Evolutionary conservation across 2,888 invertebrate genomes (phyloP), one percentile per base, ranked within the genome.

Genomic region (Crocallis elinguaria): DNA sequence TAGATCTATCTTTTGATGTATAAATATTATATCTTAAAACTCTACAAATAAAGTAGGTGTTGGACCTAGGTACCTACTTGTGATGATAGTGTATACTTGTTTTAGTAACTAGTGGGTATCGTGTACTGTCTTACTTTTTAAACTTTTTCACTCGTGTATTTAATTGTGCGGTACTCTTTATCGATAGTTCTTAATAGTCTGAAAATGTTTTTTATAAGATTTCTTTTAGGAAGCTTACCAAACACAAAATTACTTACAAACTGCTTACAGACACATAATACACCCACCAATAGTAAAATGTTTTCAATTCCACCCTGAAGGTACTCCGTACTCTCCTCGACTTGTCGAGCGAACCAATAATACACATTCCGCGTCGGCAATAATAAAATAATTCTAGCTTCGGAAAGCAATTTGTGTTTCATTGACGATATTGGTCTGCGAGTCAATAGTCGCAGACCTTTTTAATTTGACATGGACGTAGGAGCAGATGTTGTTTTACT

Each of bases 381-480:
- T 64, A 62, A 60, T 62, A 60, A 58, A 64, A 64, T 60, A 62
- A 60, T 64, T 62, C 64, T 52, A 58, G 59, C 55, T 54, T 50
- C 52, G 62, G 58, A 64, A 60, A 60, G 54, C 62, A 62, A 64
- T 64, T 58, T 60, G 59, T 57, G 49, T 55, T 59, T 57, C 60
- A 62, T 60, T 64, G 64, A 54, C 44, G 52, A 46, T 57, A 52
- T 52, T 52, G 53, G 48, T 54, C 48, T 54, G 53, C 48, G 48
- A 49, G 53, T 43, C 48, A 53, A 41, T 52, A 46, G 52, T 36
- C 50, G 48, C 32, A 21, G 49, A 35, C 55, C 46, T 42, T 56
- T 56, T 60, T 60, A 58, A 59, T 60, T 60, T 59, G 57, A 37
- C 36, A 25, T 36, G n/a, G 37, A 39, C 27, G 23, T 33, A 27